These are phyloP conservation scores for Zapornia atra DNA, from an alignment of 2,113 vertebrate genomes.

Conservation along the genomic window DNA sequence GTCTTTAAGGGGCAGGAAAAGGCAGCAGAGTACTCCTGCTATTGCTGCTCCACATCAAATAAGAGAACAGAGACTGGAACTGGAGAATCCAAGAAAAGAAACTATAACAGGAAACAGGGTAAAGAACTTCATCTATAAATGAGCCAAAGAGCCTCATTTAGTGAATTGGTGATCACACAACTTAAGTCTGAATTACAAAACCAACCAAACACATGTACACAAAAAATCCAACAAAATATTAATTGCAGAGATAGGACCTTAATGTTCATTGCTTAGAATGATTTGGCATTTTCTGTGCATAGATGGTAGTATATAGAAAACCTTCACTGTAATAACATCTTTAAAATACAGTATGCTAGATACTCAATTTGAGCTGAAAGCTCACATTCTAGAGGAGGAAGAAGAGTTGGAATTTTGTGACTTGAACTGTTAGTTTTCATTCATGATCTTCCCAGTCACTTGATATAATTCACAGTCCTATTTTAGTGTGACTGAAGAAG, in stretches of 20 bases:
- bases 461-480: neutral
- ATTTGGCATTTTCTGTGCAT: neutral
- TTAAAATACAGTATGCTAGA: neutral
- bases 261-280: neutral
- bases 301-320: neutral
- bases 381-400: neutral
- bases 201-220: neutral
- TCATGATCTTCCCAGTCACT: neutral
- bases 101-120: neutral
- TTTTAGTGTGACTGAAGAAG: neutral
- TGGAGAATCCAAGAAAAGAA: neutral
- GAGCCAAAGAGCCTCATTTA: neutral
- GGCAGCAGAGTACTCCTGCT: neutral
- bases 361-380: neutral
- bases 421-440: neutral
- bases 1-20: neutral
- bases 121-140: neutral
- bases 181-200: neutral
- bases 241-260: neutral
- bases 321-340: neutral
- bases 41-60: neutral
- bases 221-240: neutral
- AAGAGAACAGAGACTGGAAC: neutral
- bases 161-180: neutral
- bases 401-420: neutral